These are phyloP conservation scores for Limenitis camilla DNA, from an alignment of 2,888 invertebrate genomes.

Conservation along the genomic window DNA sequence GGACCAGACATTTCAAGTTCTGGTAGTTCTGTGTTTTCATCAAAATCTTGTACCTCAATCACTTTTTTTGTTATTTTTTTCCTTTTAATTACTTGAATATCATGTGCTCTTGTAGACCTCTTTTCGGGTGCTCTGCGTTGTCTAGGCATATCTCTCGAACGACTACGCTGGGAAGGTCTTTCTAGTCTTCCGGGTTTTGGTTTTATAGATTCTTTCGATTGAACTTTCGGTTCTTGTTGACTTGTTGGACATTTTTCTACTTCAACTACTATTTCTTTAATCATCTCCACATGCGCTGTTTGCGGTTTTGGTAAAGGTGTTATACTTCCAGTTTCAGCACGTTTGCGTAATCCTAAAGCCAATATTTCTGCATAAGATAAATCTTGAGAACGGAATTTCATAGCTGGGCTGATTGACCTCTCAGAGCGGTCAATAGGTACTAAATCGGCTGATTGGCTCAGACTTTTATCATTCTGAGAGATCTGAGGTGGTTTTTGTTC, in stretches of 20 bases:
- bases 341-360: constrained; percentile 76
- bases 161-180: constrained; percentile 45
- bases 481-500: constrained; percentile 25
- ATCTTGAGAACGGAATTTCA: constrained; percentile 69
- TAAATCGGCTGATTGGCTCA: constrained; percentile 25
- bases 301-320: constrained; percentile 53
- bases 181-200: constrained; percentile 30
- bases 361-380: constrained; percentile 83
- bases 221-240: constrained; percentile 35
- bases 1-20: constrained; percentile 11
- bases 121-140: constrained; percentile 59
- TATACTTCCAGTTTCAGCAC: constrained; percentile 40
- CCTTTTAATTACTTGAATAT: constrained; percentile 49
- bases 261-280: constrained; percentile 52
- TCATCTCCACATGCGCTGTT: constrained; percentile 54
- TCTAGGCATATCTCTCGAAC: constrained; percentile 56
- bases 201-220: constrained; percentile 23
- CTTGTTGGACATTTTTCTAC: constrained; percentile 39
- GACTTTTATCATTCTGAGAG: constrained; percentile 18
- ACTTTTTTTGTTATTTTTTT: constrained; percentile 56
- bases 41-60: constrained; percentile 62
- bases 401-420: constrained; percentile 43
- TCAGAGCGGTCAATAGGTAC: constrained; percentile 32
- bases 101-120: constrained; percentile 51
- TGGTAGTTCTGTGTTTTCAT: constrained; percentile 36